Conservation (phyloP, 2,888 invertebrate species). For the Tridacna gigas region DNA sequence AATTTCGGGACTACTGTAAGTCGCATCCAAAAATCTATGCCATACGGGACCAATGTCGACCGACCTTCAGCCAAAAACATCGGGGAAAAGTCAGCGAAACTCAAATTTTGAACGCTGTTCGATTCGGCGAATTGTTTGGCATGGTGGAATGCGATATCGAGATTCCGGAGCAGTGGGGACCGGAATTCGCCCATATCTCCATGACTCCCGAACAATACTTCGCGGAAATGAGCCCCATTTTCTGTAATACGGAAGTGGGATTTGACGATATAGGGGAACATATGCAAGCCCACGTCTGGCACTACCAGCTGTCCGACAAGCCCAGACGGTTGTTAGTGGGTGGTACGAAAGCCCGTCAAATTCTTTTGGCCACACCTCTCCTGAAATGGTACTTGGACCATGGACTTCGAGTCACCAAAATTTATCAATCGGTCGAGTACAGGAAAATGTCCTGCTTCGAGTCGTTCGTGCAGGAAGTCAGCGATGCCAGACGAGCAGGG, state of each 20-base stretch:
- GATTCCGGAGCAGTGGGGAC: slow-evolving; percentile 45
- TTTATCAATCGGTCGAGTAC: slow-evolving; percentile 53
- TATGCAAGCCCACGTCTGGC: slow-evolving; percentile 36
- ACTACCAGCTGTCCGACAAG: slow-evolving; percentile 21
- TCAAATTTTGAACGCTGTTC: slow-evolving; percentile 36
- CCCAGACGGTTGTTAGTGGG: slow-evolving; percentile 39
- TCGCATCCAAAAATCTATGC: slow-evolving; percentile 36
- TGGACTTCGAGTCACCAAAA: slow-evolving; percentile 46
- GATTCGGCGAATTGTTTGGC: slow-evolving; percentile 25
- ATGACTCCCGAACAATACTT: slow-evolving; percentile 34
- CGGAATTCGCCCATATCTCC: slow-evolving; percentile 17
- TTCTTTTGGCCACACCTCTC: slow-evolving; percentile 50
- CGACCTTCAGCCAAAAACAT: slow-evolving; percentile 29
- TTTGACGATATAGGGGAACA: slow-evolving; percentile 40
- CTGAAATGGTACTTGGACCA: slow-evolving; percentile 60
- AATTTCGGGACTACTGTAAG: slow-evolving; percentile 25
- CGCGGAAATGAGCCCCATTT: slow-evolving; percentile 50
- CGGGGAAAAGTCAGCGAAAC: slow-evolving; percentile 29
- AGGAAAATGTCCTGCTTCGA: slow-evolving; percentile 30
- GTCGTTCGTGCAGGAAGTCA: slow-evolving; percentile 48
- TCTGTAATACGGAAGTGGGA: slow-evolving; percentile 40
- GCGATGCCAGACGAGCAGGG: slow-evolving; percentile 47
- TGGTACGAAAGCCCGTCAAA: slow-evolving; percentile 43
- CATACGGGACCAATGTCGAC: slow-evolving; percentile 26
- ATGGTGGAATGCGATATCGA: slow-evolving; percentile 46